Evolutionary conservation across 2,113 vertebrate species (phyloP), one percentile per base, ranked within the genome.

Genomic region (Plectropomus leopardus): DNA sequence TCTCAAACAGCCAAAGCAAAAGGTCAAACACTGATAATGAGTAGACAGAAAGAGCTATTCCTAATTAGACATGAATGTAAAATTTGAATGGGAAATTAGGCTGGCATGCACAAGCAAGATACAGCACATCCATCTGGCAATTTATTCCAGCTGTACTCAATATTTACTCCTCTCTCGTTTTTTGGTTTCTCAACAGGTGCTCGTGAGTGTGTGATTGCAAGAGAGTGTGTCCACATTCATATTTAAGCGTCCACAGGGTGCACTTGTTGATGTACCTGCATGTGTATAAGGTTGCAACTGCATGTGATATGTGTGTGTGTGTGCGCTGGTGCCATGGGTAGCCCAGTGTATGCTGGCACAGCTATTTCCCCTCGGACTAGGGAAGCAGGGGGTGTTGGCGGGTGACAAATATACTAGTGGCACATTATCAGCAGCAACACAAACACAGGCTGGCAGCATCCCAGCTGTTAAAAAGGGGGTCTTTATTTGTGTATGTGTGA

Each of bases 1-100:
- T 64, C 83, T 86, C 90, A 93, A 93, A 94, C 88, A 91, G 82
- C 67, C 78, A 67, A 74, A 84, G 91, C 89, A 76, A 93, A 93
- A 94, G 93, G 93, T 93, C 90, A 93, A 93, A 93, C 90, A 92
- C 86, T 86, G 90, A 93, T 94, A 94, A 93, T 89, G 89, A 86
- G 80, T 58, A 59, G 80, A 86, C 47, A 57, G 84, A 85, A 89
- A 90, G 78, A 78, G 88, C 83, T 77, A 70, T 86, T 86, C 72
- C 86, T 89, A 93, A 91, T 92, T 88, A 90, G 78, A 90, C 78
- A 72, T 80, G 77, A 88, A 86, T 87, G 86, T 84, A 84, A 86
- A 90, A 89, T 86, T 34, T 85, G 82, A 91, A 91, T 86, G 76
- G 61, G 78, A 87, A 87, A 88, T 85, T 73, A 81, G 80, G 79